Base-by-base conservation (phyloP, 2,888 invertebrate species). In the Ptilodon capucinus region DNA sequence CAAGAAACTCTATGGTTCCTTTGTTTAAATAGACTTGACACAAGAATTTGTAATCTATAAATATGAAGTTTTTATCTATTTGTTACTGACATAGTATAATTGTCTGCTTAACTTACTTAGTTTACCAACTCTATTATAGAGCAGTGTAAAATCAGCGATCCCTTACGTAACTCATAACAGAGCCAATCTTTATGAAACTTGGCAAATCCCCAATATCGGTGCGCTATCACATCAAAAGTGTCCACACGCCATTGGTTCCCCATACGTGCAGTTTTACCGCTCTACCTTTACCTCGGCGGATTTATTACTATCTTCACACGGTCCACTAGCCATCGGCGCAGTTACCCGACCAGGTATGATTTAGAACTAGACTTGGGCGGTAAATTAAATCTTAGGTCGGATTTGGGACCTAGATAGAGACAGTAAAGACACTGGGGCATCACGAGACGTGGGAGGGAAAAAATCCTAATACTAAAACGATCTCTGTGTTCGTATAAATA, bases 231-330 rank as follows among this genome's bases (percentile, higher is more conserved):
- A 48, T 60, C 57, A 48, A 42, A 40, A 40, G 50, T 50, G 60
- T 49, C 63, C 60, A 76, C 73, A 64, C 64, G 45, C 72, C 79
- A 82, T 81, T 82, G 75, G 60, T 54, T 71, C 50, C 57, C 64
- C 71, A 59, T 64, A 62, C 69, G 64, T 40, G 40, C 14, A 16
- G 23, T 68, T 71, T 74, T 74, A 69, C 72, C 62, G 63, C 56
- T 54, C 54, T 57, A 67, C 66, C 66, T 71, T 67, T 64, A 62
- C 60, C 56, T n/a, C 1, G 40, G 11, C 18, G 13, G 18, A 51
- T 83, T 78, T 81, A 84, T 83, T 78, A 81, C 81, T 82, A 85
- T 85, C 85, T 68, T 73, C 80, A 76, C 76, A 74, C 81, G 71
- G 71, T 59, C 62, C 70, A 79, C 63, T 77, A 70, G 66, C 54